Evolutionary conservation across 2,113 vertebrate genomes (phyloP), one percentile per base, ranked within the genome.

Genomic region (Dolichallabes microphthalmus): DNA sequence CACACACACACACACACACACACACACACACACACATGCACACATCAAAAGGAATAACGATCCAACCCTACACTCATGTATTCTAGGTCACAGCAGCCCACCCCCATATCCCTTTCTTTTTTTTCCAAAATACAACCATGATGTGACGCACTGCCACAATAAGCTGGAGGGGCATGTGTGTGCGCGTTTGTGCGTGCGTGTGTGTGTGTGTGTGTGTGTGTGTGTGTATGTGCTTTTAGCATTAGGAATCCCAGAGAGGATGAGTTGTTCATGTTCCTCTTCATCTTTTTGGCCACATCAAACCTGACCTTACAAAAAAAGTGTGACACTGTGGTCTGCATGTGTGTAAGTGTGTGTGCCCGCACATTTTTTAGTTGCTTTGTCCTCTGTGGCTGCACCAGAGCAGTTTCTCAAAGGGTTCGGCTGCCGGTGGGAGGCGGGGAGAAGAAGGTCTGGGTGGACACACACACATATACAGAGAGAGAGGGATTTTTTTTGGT

Each of bases 21-120:
- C 63, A 69, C 74, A 78, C 74, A 75, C 82, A 82, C 32, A 27
- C 83, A 79, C 87, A 86, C 78, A 89, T 30, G 63, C 86, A 89
- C 88, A 89, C 86, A 87, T 89, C 88, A 89, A 85, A 87, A 87
- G 85, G 80, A 89, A 89, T 87, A 87, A 89, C 74, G 86, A 89
- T 89, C 88, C 86, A 89, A 79, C 78, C 35, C 80, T 69, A 81
- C 75, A 63, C 86, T 87, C 64, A 66, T 89, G 88, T 61, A 85
- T 89, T 89, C 83, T 87, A 89, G 88, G 88, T 89, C 88, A 89
- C 66, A 52, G 69, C 69, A 84, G 60, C 83, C 82, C 87, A 57
- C 87, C 87, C 88, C 80, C 74, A 82, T 82, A 84, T 83, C 81
- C 75, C 68, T 35, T 64, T 69, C 73, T 80, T 50, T 83, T 74